Evolutionary conservation across 2,888 invertebrate genomes (phyloP).

Genomic region (Heliconius cydno): DNA sequence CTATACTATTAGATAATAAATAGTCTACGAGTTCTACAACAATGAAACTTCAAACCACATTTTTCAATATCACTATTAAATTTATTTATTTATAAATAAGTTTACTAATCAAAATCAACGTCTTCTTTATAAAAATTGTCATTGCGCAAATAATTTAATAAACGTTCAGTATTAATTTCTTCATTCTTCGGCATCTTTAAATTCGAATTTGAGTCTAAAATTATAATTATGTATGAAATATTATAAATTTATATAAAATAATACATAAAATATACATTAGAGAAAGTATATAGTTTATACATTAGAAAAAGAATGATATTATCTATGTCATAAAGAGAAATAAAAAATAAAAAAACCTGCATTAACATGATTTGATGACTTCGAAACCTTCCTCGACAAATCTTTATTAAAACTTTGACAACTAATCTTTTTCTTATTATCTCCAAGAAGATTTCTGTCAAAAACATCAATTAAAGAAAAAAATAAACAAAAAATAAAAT

Average conservation of each 20-base stretch:
- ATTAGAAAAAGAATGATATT: too few species aligned
- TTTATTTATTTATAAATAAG: background rate
- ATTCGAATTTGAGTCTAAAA: constrained; percentile 41
- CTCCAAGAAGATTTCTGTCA: constrained; percentile 15
- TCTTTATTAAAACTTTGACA: background rate
- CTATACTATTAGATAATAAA: too few species aligned
- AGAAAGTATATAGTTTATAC: too few species aligned
- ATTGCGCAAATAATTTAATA: constrained; percentile 62
- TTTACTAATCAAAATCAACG: constrained; percentile 62
- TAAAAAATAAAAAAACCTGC: constrained; percentile 34
- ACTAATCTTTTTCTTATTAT: background rate
- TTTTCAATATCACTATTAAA: background rate
- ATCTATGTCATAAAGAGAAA: background rate
- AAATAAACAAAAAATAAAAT: background rate
- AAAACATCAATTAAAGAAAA: background rate
- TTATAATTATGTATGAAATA: background rate
- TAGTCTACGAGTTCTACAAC: background rate
- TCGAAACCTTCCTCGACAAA: constrained; percentile 1
- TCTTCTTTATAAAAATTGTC: constrained; percentile 59
- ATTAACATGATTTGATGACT: constrained; percentile 25
- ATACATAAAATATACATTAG: background rate
- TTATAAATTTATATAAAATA: background rate
- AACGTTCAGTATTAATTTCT: constrained; percentile 65
- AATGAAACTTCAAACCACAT: background rate
- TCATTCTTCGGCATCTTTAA: constrained; percentile 53